phyloP scores from a whole-genome alignment of 2,797 vertebrate genomes.

The Tangara arthus region DNA sequence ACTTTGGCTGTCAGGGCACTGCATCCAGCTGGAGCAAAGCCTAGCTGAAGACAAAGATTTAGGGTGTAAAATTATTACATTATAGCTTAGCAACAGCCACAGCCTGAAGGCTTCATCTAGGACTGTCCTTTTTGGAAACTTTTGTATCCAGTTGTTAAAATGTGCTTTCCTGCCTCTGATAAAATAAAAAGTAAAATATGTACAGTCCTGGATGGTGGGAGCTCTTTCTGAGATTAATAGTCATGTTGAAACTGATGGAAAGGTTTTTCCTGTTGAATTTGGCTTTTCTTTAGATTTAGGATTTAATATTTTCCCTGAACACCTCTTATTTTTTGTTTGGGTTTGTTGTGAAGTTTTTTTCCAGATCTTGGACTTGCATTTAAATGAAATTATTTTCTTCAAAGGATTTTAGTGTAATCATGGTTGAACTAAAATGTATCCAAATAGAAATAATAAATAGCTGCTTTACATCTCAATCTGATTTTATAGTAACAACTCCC shows the following conservation, averaged over 20 bases:
- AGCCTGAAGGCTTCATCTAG: background rate
- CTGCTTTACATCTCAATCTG: background rate
- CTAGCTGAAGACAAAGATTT: background rate
- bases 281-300: background rate
- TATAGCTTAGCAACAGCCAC: background rate
- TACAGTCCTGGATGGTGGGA: background rate
- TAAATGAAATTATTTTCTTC: background rate
- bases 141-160: background rate
- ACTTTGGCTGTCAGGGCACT: background rate
- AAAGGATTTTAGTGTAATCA: background rate
- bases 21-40: background rate
- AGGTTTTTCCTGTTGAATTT: background rate
- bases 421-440: background rate
- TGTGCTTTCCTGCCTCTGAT: background rate
- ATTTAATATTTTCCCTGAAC: background rate
- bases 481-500: background rate
- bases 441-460: background rate
- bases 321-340: background rate
- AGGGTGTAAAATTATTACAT: fast-evolving
- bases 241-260: background rate
- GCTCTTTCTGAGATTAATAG: background rate
- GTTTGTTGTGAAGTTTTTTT: background rate
- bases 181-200: background rate
- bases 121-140: background rate
- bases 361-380: background rate